phyloP scores from a whole-genome alignment of 2,888 invertebrate genomes.

The Phalera bucephala region DNA sequence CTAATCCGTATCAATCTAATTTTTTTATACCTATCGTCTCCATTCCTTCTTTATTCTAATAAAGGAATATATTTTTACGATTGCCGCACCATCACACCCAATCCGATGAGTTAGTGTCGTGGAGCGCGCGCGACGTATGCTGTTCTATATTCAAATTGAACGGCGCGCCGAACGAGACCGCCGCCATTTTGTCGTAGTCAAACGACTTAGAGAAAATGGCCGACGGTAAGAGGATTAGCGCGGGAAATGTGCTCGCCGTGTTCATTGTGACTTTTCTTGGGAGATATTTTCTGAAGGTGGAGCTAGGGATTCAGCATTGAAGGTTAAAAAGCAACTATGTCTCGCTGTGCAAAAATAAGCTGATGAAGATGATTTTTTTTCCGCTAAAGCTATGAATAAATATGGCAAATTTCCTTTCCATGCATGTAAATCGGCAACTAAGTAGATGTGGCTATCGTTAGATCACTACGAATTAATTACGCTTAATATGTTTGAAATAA shows the following conservation, averaged over 20 bases:
- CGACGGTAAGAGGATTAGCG: conserved; percentile 58
- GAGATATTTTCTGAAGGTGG: not conserved
- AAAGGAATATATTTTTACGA: conserved; percentile 78
- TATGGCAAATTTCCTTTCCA: too few relatives aligned
- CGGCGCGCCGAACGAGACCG: conserved; percentile 59
- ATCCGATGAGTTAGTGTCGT: conserved; percentile 80
- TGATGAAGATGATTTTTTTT: too few relatives aligned
- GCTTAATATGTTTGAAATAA: too few relatives aligned
- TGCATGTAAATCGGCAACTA: too few relatives aligned
- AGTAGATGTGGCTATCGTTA: too few relatives aligned
- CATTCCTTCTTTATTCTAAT: conserved; percentile 42
- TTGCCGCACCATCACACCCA: conserved; percentile 74
- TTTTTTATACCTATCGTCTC: conserved; percentile 22
- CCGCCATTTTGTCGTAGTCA: conserved; percentile 77
- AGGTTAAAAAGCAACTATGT: too few relatives aligned
- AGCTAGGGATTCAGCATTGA: too few relatives aligned
- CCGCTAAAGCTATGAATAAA: too few relatives aligned
- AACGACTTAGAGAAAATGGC: conserved; percentile 60
- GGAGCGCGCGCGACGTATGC: conserved; percentile 79
- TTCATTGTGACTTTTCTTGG: conserved; percentile 40
- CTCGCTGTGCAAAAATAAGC: too few relatives aligned
- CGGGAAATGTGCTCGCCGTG: conserved; percentile 50
- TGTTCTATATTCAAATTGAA: conserved; percentile 82
- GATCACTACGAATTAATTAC: too few relatives aligned
- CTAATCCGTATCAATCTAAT: too few relatives aligned